These are phyloP conservation scores for human DNA, from an alignment of 2,113 vertebrate species.

Conservation along the genomic window DNA sequence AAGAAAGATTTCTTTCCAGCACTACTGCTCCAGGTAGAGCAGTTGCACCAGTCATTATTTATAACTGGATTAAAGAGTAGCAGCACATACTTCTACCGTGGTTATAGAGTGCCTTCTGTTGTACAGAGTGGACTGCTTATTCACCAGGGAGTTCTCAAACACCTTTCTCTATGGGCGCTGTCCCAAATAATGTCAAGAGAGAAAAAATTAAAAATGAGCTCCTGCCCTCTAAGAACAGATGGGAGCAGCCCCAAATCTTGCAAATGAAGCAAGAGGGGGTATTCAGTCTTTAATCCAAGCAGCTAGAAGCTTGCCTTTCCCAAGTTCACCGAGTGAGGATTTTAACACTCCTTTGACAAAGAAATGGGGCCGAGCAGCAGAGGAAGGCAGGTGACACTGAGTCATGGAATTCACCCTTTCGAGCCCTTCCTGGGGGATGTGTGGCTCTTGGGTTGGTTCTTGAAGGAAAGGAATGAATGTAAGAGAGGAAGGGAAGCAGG, in stretches of 20 bases:
- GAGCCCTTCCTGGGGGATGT: background rate
- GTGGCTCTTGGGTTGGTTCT: background rate
- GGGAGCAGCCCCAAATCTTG: background rate
- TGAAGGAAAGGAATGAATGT: background rate
- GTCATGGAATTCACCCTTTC: background rate
- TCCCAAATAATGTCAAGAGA: background rate
- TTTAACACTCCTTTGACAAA: constrained; percentile 45
- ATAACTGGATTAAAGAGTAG: background rate
- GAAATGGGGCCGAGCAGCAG: background rate
- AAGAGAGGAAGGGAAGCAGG: background rate
- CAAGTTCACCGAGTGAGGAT: background rate
- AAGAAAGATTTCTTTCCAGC: constrained; percentile 21
- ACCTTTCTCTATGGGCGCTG: background rate
- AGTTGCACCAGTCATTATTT: background rate
- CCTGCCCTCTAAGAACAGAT: background rate
- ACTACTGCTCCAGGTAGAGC: background rate
- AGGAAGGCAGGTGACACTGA: constrained; percentile 15
- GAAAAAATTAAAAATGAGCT: background rate
- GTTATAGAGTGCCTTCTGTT: background rate
- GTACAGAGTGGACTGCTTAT: background rate
- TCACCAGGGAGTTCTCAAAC: background rate
- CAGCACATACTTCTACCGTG: background rate
- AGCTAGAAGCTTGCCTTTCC: background rate
- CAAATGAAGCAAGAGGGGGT: background rate
- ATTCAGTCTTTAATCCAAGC: background rate